Evolutionary conservation across 1,140 invertebrate genomes (phyloP).

Genomic region (Apis dorsata): DNA sequence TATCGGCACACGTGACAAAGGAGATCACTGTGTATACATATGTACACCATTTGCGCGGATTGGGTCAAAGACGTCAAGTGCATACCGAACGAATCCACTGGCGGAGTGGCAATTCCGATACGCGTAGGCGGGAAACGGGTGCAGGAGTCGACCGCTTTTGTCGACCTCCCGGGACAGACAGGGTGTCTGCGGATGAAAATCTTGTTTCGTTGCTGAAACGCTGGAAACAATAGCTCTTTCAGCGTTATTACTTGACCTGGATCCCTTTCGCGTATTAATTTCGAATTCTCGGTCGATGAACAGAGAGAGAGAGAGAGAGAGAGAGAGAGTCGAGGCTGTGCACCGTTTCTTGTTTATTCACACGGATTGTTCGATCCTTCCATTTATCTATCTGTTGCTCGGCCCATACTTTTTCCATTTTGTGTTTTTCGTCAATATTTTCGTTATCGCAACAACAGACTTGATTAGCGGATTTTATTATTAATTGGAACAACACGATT

Average conservation of each 20-base stretch:
- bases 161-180: not conserved
- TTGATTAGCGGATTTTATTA: too few relatives aligned
- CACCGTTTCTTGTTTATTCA: not conserved
- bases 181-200: not conserved
- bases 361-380: not conserved
- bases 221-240: constrained; percentile 2
- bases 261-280: constrained; percentile 5
- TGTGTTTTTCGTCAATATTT: not conserved
- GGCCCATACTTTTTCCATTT: too few relatives aligned
- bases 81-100: constrained; percentile 20
- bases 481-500: too few relatives aligned
- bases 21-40: not conserved
- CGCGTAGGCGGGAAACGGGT: not conserved
- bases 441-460: too few relatives aligned
- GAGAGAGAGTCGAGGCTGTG: too few relatives aligned
- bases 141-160: not conserved
- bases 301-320: too few relatives aligned
- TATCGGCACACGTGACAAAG: constrained; percentile 33
- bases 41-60: not conserved
- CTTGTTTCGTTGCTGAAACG: constrained; percentile 4
- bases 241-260: constrained; percentile 7
- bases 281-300: not conserved
- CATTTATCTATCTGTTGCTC: not conserved
- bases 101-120: constrained; percentile 25
- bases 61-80: constrained; percentile 32